A percentile compares a stretch with the other conserved stretches of the same genome.
phyloP scores from a whole-genome alignment of 2,113 vertebrate genomes.

The Edolisoma coerulescens region DNA sequence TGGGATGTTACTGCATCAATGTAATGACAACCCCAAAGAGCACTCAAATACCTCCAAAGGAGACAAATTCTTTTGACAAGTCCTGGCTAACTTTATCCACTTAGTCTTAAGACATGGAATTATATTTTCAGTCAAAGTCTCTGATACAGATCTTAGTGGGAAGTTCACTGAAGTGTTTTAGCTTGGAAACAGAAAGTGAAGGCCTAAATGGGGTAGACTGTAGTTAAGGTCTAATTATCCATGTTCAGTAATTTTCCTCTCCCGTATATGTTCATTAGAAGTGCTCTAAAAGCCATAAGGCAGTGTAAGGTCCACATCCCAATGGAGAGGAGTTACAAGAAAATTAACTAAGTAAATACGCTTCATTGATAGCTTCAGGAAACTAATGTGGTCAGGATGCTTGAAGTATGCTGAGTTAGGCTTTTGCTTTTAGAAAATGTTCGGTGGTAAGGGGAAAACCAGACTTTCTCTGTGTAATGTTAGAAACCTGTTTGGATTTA shows the following conservation, averaged over 20 bases:
- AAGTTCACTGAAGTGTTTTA: not conserved
- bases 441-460: not conserved
- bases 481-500: not conserved
- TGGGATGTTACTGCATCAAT: not conserved
- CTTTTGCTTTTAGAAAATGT: not conserved
- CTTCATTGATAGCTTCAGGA: not conserved
- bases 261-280: not conserved
- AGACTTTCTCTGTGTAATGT: not conserved
- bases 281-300: not conserved
- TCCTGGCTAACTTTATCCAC: not conserved
- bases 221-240: not conserved
- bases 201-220: not conserved
- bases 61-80: not conserved
- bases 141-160: not conserved
- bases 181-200: not conserved
- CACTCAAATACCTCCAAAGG: not conserved
- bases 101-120: not conserved
- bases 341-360: not conserved
- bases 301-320: not conserved
- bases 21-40: not conserved
- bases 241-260: not conserved
- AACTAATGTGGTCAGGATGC: not conserved
- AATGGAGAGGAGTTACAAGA: not conserved
- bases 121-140: not conserved
- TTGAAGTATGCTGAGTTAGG: not conserved